A percentile compares a stretch with the other conserved stretches of the same genome.
Evolutionary conservation across 2,888 invertebrate species (phyloP).

Genomic region (Amphimallon solstitiale): DNA sequence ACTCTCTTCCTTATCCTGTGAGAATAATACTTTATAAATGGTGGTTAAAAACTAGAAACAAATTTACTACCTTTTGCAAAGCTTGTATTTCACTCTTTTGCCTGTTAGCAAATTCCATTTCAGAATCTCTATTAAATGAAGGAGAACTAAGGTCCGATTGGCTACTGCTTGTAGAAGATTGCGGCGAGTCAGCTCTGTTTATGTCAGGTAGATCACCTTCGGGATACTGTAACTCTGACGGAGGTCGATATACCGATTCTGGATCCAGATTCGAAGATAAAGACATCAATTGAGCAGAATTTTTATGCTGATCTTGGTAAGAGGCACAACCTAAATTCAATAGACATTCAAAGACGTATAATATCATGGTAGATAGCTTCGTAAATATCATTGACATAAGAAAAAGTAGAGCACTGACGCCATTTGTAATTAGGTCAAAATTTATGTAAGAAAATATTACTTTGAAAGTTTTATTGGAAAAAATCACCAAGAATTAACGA

Average conservation of each 20-base stretch:
- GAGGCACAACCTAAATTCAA: conserved; percentile 59
- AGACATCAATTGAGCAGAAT: conserved; percentile 70
- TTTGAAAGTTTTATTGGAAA: too few species aligned
- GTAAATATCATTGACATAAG: too few species aligned
- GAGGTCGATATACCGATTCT: conserved; percentile 88
- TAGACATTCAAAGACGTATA: too few species aligned
- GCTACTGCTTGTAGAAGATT: conserved; percentile 73
- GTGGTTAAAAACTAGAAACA: not conserved
- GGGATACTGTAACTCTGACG: conserved; percentile 87
- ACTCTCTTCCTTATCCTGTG: conserved; percentile 66
- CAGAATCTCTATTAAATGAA: conserved; percentile 75
- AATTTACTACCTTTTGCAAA: conserved; percentile 44
- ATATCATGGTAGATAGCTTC: too few species aligned
- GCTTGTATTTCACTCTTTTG: conserved; percentile 55
- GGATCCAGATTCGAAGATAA: conserved; percentile 80
- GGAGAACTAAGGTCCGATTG: conserved; percentile 77
- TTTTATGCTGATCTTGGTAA: conserved; percentile 63
- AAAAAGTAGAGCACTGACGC: too few species aligned
- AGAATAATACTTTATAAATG: conserved; percentile 11
- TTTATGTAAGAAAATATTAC: too few species aligned
- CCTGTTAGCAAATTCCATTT: conserved; percentile 68
- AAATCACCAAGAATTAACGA: too few species aligned
- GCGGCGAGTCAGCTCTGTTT: conserved; percentile 74
- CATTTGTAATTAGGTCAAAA: too few species aligned
- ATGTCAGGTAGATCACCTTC: conserved; percentile 68